Evolutionary conservation across 2,113 vertebrate species (phyloP).

Genomic region (Chunga burmeisteri): DNA sequence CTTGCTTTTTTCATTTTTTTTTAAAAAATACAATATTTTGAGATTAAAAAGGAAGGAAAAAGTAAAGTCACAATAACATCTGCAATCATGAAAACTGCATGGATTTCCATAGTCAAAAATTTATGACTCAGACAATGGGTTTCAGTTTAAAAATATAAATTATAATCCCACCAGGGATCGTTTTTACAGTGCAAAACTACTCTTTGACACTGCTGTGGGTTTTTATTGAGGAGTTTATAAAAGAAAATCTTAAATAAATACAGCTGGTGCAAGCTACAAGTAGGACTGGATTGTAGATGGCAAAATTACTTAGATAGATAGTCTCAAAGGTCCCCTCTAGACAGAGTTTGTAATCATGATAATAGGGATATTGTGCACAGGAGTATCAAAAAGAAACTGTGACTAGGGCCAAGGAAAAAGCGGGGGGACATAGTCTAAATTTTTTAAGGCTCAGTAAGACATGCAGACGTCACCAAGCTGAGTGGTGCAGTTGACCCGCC

Average conservation of each 20-base stretch:
- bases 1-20: neutral
- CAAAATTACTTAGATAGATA: constrained; percentile 16
- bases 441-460: neutral
- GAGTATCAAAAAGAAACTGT: neutral
- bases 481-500: fast-evolving
- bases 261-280: constrained; percentile 49
- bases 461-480: fast-evolving
- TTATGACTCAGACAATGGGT: constrained; percentile 17
- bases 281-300: constrained; percentile 23
- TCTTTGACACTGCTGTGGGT: neutral
- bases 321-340: neutral
- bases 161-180: constrained; percentile 12
- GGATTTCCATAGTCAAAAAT: neutral
- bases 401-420: neutral
- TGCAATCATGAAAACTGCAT: neutral
- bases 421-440: neutral
- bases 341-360: neutral
- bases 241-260: constrained; percentile 62
- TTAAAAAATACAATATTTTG: neutral
- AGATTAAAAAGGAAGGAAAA: neutral
- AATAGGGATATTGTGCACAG: neutral
- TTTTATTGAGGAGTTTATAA: constrained; percentile 53
- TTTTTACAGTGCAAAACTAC: constrained; percentile 24
- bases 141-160: constrained; percentile 48
- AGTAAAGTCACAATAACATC: neutral